Evolutionary conservation across 2,888 invertebrate species (phyloP), one percentile per base, ranked within the genome.

Genomic region (Melipona beecheii): DNA sequence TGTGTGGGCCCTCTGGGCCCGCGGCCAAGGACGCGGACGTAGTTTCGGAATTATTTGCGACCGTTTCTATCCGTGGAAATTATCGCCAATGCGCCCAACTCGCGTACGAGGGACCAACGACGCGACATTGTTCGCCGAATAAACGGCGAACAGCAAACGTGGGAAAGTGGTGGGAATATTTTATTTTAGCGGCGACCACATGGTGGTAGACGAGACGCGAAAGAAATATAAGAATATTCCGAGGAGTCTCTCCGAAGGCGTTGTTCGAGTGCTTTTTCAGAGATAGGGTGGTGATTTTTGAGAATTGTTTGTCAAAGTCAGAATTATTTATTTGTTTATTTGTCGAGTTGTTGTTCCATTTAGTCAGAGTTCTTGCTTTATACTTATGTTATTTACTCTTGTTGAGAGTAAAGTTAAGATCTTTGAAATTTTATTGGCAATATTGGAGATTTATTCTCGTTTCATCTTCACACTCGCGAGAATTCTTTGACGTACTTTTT

Each of bases 31-130:
- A 69, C 76, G 65, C 74, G 11, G 50, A 62, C 21, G 78, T 64
- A 70, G 78, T 73, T 36, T 36, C 54, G 69, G 84, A 79, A 87
- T 84, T 87, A 86, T 84, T 86, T 76, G 81, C 66, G 75, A 84
- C 78, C 77, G 78, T 85, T 31, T 81, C 52, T 49, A 43, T 43
- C 31, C 43, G 31, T 52, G 62, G 66, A 82, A 87, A 87, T 87
- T 87, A 84, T 87, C 75, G 86, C 79, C 49, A 60, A 71, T 43
- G 36, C 62, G 78, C 19, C 21, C 31, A 15, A 52, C 24, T 52
- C n/a, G 3, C 27, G 60, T 58, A 36, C 27, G 4, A 21, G 27
- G 4, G 50, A 13, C 72, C 49, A 62, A 49, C 31, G 60, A 49
- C 27, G 24, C 24, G 71, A 9, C 56, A 21, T 70, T 70, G 27